A percentile compares a stretch with the other conserved stretches of the same genome.
These are phyloP conservation scores for Gobio occitaniae DNA, from an alignment of 2,797 vertebrate species.

Conservation along the genomic window DNA sequence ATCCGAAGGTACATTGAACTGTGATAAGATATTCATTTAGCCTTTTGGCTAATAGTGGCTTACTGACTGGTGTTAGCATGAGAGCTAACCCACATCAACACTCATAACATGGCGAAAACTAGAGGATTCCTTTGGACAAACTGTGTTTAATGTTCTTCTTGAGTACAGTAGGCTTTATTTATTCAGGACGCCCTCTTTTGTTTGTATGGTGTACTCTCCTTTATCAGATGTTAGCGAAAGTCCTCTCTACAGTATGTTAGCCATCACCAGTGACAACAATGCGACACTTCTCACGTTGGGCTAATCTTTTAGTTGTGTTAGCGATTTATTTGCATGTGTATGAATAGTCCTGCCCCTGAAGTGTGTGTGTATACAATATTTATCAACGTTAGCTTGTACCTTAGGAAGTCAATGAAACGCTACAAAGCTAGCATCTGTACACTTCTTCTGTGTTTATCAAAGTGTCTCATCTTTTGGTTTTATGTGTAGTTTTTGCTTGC, in stretches of 20 bases:
- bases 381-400: not conserved
- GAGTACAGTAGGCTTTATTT: not conserved
- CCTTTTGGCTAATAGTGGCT: slow-evolving; percentile 61
- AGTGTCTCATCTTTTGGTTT: not conserved
- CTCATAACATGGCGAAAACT: not conserved
- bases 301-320: not conserved
- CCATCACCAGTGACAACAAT: slow-evolving; percentile 33
- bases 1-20: slow-evolving; percentile 84
- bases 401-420: not conserved
- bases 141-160: not conserved
- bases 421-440: slow-evolving; percentile 14
- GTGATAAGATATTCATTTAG: slow-evolving; percentile 42
- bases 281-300: not conserved
- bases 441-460: not conserved
- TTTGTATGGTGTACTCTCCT: not conserved
- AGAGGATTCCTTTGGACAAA: not conserved
- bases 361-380: not conserved
- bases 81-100: slow-evolving; percentile 28
- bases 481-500: not conserved
- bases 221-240: slow-evolving; percentile 8
- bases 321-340: not conserved
- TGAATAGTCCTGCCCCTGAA: not conserved
- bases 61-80: slow-evolving; percentile 5
- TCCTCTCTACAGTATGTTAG: not conserved
- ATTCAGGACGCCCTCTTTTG: not conserved